Base-by-base conservation (phyloP, 2,113 vertebrate genomes). In the mouse (Mus musculus) region DNA sequence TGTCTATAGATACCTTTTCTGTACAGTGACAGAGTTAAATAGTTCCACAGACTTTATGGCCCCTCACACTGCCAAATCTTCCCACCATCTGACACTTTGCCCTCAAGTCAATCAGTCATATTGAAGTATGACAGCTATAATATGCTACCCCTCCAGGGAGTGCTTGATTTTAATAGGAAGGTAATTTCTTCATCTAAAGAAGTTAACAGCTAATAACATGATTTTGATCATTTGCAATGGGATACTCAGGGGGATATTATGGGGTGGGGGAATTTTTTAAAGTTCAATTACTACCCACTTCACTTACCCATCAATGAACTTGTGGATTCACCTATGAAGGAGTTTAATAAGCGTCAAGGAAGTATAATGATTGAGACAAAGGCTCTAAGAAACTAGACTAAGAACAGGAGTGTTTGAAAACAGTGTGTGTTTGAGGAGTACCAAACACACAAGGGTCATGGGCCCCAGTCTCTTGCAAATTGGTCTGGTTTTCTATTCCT, bases 111-210 rank as follows among this genome's bases (percentile, higher is more conserved):
- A 61, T 82, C 20, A 36, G 91, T 92, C 65, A 63, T 16, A 33
- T n/a, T 81, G 91, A 95, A 54, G 61, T 87, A 88, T 71, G 72
- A 69, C 30, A 65, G n/a, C 93, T 96, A 90, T 78, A 93, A 94
- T 88, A 90, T 22, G 76, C 46, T 84, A 84, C 69, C 90, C 11
- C 72, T 95, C 88, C 46, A 73, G 33, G 61, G 52, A 86, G 71
- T 72, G 7, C 61, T 82, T 94, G 67, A 89, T 95, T 95, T 89
- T 96, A 97, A 95, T 86, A 96, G 54, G 56, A 54, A 90, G 24
- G 52, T 59, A 91, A 88, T 80, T 88, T 95, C 80, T 97, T 94
- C 39, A 96, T 88, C 56, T 75, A 85, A 96, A 95, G 46, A 36
- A 94, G 93, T 89, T 86, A 88, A 84, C 72, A 12, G 33, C 22